phyloP scores from a whole-genome alignment of 37 sponge, comb jelly and placozoan species.

The Spongilla lacustris region DNA sequence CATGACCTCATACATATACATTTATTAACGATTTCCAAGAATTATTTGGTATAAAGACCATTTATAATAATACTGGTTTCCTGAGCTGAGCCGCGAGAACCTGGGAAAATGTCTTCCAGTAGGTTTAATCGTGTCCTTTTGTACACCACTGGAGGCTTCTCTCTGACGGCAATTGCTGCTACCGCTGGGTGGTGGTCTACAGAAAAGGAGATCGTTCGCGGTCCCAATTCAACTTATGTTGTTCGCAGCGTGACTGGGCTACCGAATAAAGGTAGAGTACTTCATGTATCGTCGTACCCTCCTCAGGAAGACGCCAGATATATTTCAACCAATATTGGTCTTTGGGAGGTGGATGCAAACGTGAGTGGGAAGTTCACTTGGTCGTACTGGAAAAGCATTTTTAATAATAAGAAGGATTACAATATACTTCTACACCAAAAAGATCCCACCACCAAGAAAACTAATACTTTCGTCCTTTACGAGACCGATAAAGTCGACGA shows the following conservation, averaged over 20 bases:
- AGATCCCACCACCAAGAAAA: neutral
- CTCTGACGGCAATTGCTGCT: neutral
- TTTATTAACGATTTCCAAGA: no score
- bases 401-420: slow-evolving; percentile 17
- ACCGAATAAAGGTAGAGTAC: neutral
- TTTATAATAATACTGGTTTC: no score
- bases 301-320: neutral
- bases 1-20: no score
- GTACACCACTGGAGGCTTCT: neutral
- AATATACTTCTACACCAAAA: slow-evolving; percentile 17
- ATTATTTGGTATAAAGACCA: no score
- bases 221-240: neutral
- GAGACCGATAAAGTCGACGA: neutral
- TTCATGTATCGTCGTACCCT: neutral
- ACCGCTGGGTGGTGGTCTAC: neutral
- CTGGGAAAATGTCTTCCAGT: neutral
- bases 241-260: neutral
- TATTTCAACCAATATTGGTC: neutral
- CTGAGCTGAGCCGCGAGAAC: no score
- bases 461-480: slow-evolving; percentile 3
- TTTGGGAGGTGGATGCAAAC: slow-evolving; percentile 20
- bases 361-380: slow-evolving; percentile 5
- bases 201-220: neutral
- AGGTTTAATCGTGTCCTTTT: neutral
- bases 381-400: slow-evolving; percentile 22